These are phyloP conservation scores for Tetragonula carbonaria DNA, from an alignment of 2,888 invertebrate species.

Conservation along the genomic window DNA sequence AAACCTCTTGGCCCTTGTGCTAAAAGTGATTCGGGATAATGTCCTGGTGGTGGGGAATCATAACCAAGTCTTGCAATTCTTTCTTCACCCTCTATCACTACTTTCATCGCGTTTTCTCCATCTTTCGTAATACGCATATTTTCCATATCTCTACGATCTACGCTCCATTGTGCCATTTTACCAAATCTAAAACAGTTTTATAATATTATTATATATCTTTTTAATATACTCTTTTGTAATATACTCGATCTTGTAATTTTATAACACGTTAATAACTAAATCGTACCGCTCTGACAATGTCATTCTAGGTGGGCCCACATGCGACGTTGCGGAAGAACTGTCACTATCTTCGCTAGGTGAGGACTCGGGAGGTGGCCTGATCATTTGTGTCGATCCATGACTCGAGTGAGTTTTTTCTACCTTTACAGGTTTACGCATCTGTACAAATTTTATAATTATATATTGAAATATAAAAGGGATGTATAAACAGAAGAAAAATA, in stretches of 20 bases:
- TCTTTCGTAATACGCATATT: conserved; percentile 94
- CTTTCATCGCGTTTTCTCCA: conserved; percentile 88
- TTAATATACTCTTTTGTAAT: background rate
- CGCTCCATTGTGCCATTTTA: conserved; percentile 96
- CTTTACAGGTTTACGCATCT: conserved; percentile 82
- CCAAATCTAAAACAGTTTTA: conserved; percentile 87
- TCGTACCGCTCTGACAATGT: conserved; percentile 90
- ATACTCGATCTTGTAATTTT: background rate
- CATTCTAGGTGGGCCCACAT: conserved; percentile 87
- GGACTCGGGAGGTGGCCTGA: conserved; percentile 84
- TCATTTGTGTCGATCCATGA: conserved; percentile 75
- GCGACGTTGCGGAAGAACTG: conserved; percentile 86
- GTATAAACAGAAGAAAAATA: background rate
- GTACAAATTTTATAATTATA: conserved; percentile 51
- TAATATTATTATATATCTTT: background rate
- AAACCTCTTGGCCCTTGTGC: conserved; percentile 90
- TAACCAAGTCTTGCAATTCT: conserved; percentile 85
- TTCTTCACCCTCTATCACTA: conserved; percentile 89
- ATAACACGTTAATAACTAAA: background rate
- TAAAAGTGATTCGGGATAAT: conserved; percentile 91
- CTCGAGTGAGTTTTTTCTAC: conserved; percentile 80
- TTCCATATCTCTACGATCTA: conserved; percentile 93
- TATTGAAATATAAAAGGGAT: conserved; percentile 2
- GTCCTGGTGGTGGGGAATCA: conserved; percentile 88
- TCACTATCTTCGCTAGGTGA: conserved; percentile 87